Evolutionary conservation across 1,140 invertebrate genomes (phyloP).

Genomic region (Leptopilina clavipes): DNA sequence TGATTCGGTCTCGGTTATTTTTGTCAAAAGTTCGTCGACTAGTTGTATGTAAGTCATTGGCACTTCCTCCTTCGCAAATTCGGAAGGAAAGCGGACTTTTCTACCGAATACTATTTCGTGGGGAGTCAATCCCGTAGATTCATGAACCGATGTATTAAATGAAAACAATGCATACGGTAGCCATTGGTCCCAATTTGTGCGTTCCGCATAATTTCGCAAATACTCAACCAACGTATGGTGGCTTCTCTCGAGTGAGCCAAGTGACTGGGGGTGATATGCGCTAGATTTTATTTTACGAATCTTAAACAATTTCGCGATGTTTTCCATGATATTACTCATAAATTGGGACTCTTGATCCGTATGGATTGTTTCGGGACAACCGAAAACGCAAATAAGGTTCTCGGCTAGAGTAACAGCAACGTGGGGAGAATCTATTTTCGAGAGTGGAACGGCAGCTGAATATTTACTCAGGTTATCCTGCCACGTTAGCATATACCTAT

Average conservation of each 20-base stretch:
- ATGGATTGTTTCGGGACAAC: too few species aligned
- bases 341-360: too few species aligned
- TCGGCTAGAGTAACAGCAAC: not conserved
- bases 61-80: constrained; percentile 32
- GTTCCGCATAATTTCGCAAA: constrained; percentile 14
- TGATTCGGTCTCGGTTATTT: constrained; percentile 18
- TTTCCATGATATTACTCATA: too few species aligned
- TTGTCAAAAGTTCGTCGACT: not conserved
- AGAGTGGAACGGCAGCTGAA: not conserved
- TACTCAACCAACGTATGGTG: constrained; percentile 38
- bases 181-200: too few species aligned
- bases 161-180: constrained; percentile 32
- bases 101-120: constrained; percentile 34
- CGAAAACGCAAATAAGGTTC: not conserved
- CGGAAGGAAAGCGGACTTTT: constrained; percentile 27
- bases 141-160: constrained; percentile 31
- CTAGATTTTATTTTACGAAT: constrained; percentile 37
- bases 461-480: constrained; percentile 59
- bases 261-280: constrained; percentile 40
- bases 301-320: constrained; percentile 34
- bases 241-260: constrained; percentile 40
- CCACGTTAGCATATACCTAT: constrained; percentile 61
- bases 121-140: constrained; percentile 21
- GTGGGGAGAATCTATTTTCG: too few species aligned
- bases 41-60: constrained; percentile 14